A percentile compares a stretch with the other conserved stretches of the same genome.
phyloP scores from a whole-genome alignment of 2,797 vertebrate species.

The Malurus leucopterus region DNA sequence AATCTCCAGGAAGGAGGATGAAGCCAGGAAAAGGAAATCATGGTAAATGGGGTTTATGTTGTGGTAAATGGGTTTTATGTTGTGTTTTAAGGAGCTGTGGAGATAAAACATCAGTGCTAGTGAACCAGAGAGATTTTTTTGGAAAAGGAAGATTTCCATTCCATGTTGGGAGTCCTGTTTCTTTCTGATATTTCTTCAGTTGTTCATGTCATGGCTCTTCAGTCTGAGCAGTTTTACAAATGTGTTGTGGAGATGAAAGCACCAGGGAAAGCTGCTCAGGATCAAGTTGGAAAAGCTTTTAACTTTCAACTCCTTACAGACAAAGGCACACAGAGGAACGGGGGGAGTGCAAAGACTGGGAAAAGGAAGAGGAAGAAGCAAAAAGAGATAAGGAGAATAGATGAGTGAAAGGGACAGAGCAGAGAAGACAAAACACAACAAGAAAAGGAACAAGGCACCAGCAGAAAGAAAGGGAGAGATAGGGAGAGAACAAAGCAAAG shows the following conservation, averaged over 20 bases:
- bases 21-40: not conserved
- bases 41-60: not conserved
- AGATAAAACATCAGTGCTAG: not conserved
- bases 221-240: slow-evolving; percentile 71
- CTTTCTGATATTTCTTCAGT: slow-evolving; percentile 57
- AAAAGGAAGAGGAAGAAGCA: slow-evolving; percentile 49
- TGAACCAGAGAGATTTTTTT: not conserved
- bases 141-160: not conserved
- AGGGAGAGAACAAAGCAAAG: slow-evolving; percentile 37
- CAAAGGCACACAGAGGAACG: slow-evolving; percentile 25
- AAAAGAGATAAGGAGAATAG: slow-evolving; percentile 35
- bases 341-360: not conserved
- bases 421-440: slow-evolving; percentile 40
- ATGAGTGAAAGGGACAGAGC: slow-evolving; percentile 25
- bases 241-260: slow-evolving; percentile 73
- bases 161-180: not conserved
- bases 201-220: slow-evolving; percentile 65
- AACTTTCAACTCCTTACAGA: slow-evolving; percentile 70
- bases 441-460: slow-evolving; percentile 17
- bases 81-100: not conserved
- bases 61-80: not conserved
- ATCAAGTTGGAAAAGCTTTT: slow-evolving; percentile 75
- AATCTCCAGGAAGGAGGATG: not conserved
- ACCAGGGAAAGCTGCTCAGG: slow-evolving; percentile 65
- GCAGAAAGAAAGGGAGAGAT: slow-evolving; percentile 13